Evolutionary conservation across 2,888 invertebrate genomes (phyloP).

Genomic region (Apamea sordens): DNA sequence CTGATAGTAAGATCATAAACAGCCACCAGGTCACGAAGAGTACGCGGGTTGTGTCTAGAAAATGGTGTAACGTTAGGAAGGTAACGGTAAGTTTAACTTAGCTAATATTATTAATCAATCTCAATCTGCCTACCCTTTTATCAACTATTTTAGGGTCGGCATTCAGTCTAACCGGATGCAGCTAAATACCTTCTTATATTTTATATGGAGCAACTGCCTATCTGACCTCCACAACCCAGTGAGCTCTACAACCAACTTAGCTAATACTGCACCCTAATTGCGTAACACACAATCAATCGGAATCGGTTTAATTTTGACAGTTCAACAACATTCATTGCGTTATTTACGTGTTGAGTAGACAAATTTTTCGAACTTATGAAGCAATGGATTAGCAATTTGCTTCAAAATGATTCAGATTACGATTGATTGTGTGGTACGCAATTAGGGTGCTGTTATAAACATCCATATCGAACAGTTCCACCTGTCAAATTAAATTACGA

Average conservation of each 20-base stretch:
- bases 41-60: conserved; percentile 94
- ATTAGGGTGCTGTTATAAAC: too few species aligned
- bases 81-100: not conserved
- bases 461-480: not conserved
- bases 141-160: too few species aligned
- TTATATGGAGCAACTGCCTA: not conserved
- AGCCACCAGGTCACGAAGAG: conserved; percentile 98
- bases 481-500: not conserved
- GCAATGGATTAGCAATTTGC: too few species aligned
- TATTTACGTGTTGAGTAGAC: too few species aligned
- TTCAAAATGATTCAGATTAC: too few species aligned
- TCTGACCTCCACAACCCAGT: not conserved
- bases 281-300: too few species aligned
- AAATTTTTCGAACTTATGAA: too few species aligned
- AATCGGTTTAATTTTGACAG: too few species aligned
- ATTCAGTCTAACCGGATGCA: not conserved
- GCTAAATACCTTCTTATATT: not conserved
- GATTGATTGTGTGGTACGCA: too few species aligned
- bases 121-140: too few species aligned
- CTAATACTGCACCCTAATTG: too few species aligned
- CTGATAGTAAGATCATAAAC: conserved; percentile 95
- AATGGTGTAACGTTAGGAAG: conserved; percentile 25
- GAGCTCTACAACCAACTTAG: not conserved
- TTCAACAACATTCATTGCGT: too few species aligned
- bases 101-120: not conserved